These are phyloP conservation scores for Pitangus sulphuratus DNA, from an alignment of 2,797 vertebrate species.

Conservation along the genomic window DNA sequence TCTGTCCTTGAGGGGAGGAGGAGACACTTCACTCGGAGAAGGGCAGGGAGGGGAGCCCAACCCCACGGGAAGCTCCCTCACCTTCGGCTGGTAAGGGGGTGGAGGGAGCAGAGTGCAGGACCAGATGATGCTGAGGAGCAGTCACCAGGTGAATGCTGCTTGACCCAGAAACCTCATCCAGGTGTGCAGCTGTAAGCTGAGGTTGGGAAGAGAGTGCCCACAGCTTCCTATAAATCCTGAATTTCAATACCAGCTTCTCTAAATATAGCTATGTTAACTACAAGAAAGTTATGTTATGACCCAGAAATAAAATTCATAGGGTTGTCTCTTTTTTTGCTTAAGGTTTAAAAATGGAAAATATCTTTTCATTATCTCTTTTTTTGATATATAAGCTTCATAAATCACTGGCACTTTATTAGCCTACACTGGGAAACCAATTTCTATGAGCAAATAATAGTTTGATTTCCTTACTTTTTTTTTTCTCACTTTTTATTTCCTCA, in stretches of 20 bases:
- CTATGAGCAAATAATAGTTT: conserved; percentile 11
- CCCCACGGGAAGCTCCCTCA: not conserved
- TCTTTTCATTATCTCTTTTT: conserved; percentile 3
- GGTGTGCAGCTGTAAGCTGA: not conserved
- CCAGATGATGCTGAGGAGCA: not conserved
- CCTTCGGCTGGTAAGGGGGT: not conserved
- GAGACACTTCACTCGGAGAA: not conserved
- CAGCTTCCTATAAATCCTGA: not conserved
- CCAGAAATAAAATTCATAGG: not conserved
- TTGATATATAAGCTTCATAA: not conserved
- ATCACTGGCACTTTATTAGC: not conserved
- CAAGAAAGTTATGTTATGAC: not conserved
- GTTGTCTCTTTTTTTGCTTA: not conserved
- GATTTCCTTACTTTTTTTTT: not conserved
- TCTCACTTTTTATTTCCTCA: not conserved
- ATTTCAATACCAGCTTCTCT: not conserved
- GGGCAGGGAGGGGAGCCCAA: not conserved
- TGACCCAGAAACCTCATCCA: not conserved
- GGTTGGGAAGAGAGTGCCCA: not conserved
- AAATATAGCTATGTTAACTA: not conserved
- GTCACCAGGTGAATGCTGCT: not conserved
- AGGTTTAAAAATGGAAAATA: not conserved
- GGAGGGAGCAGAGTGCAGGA: not conserved
- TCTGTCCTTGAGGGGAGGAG: not conserved
- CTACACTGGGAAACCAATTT: not conserved